phyloP scores from a whole-genome alignment of 2,113 vertebrate genomes.

The Cottus gobio region DNA sequence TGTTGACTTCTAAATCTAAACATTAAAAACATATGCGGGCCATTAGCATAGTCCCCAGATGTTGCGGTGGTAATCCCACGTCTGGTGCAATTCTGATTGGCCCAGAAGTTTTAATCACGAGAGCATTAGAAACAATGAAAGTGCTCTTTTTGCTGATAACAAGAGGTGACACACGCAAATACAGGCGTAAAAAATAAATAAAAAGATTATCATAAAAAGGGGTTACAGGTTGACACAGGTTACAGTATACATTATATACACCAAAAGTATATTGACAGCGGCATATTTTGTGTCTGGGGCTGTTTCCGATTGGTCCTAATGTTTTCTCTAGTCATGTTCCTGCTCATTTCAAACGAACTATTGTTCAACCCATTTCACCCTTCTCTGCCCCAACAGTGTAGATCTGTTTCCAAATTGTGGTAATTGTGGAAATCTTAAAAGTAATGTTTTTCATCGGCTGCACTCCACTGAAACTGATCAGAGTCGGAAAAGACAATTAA shows the following conservation, averaged over 20 bases:
- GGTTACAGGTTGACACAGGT: background rate
- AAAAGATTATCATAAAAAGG: conserved; percentile 22
- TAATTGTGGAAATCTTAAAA: background rate
- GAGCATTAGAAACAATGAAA: conserved; percentile 52
- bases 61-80: conserved; percentile 64
- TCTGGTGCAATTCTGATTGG: conserved; percentile 56
- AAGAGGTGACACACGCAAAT: conserved; percentile 18
- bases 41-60: conserved; percentile 71
- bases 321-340: background rate
- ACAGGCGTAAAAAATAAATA: background rate
- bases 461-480: background rate
- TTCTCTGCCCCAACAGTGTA: background rate
- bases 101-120: conserved; percentile 69
- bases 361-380: background rate
- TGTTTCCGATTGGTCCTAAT: background rate
- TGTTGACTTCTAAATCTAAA: conserved; percentile 69
- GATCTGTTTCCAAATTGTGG: background rate
- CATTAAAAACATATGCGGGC: conserved; percentile 73
- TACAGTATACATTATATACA: background rate
- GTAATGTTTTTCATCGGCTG: background rate
- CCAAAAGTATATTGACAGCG: background rate
- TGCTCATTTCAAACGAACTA: background rate
- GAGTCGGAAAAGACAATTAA: background rate
- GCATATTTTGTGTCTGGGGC: background rate
- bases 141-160: conserved; percentile 3